Conservation (phyloP, 2,797 vertebrate genomes). For the Chlorospingus semifuscus region DNA sequence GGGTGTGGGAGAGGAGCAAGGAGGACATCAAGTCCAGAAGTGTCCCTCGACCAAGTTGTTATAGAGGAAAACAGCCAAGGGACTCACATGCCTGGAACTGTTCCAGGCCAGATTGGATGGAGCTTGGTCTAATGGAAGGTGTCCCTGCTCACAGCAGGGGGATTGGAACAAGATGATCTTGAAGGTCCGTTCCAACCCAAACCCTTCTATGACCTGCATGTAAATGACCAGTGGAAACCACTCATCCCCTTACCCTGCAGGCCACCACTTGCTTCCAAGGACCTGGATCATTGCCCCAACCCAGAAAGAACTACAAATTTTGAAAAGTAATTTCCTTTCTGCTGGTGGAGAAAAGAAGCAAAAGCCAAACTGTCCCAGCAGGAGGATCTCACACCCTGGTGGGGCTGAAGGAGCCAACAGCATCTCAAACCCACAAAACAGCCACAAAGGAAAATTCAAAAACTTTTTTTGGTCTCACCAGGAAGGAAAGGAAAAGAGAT, state of each 20-base stretch:
- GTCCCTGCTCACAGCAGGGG: neutral
- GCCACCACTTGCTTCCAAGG: neutral
- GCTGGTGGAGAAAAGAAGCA: neutral
- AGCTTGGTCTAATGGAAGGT: neutral
- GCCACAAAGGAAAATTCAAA: neutral
- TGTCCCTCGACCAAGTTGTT: neutral
- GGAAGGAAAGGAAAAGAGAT: neutral
- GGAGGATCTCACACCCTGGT: rapidly evolving
- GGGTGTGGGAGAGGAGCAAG: neutral
- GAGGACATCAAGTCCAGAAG: rapidly evolving
- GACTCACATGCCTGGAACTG: neutral
- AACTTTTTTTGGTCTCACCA: neutral
- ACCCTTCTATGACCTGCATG: neutral
- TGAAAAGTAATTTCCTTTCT: neutral
- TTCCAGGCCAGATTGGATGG: neutral
- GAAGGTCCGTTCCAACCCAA: neutral
- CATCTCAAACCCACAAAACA: neutral
- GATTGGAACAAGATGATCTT: neutral
- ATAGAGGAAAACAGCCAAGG: neutral
- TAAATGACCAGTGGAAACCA: neutral
- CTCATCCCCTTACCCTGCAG: neutral
- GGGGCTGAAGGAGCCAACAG: neutral
- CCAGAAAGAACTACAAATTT: neutral
- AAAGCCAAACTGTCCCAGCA: neutral
- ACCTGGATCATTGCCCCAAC: neutral